Evolutionary conservation across 64 coral and sea anemone species (phyloP).

Genomic region (Dendronephthya gigantea): DNA sequence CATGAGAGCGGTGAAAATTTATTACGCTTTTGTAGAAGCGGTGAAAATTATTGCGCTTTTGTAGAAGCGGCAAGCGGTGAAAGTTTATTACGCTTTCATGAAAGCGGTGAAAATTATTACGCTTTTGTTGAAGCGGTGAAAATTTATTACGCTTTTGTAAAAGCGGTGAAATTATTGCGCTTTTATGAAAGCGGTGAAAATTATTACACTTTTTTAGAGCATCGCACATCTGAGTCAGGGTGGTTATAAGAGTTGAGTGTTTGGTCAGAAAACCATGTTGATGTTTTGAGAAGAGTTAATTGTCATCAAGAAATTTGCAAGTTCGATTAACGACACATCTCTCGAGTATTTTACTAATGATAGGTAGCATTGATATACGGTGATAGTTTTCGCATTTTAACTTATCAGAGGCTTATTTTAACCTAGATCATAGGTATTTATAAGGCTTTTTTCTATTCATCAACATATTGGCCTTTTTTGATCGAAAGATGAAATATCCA

Average conservation of each 20-base stretch:
- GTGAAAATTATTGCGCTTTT: no score
- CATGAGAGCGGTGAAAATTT: no score
- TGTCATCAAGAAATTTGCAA: constrained; percentile 7
- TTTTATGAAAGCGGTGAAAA: no score
- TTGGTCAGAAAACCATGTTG: constrained; percentile 2
- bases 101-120: no score
- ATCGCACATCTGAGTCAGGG: not conserved
- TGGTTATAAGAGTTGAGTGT: not conserved
- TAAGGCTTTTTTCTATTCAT: constrained; percentile 5
- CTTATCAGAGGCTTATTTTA: not conserved
- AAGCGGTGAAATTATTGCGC: no score
- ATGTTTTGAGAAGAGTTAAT: constrained; percentile 9
- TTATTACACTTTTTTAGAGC: no score
- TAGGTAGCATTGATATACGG: not conserved
- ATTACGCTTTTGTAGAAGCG: no score
- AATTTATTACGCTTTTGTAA: no score
- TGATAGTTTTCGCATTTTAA: not conserved
- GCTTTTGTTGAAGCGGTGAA: no score
- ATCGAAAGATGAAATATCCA: constrained; percentile 24
- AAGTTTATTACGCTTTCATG: no score
- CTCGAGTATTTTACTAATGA: constrained; percentile 12
- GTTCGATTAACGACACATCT: not conserved
- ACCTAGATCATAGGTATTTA: not conserved
- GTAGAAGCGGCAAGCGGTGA: no score
- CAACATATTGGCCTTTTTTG: constrained; percentile 17